Evolutionary conservation across 1,140 invertebrate species (phyloP), one percentile per base, ranked within the genome.

Genomic region (Hypsibius dujardini): DNA sequence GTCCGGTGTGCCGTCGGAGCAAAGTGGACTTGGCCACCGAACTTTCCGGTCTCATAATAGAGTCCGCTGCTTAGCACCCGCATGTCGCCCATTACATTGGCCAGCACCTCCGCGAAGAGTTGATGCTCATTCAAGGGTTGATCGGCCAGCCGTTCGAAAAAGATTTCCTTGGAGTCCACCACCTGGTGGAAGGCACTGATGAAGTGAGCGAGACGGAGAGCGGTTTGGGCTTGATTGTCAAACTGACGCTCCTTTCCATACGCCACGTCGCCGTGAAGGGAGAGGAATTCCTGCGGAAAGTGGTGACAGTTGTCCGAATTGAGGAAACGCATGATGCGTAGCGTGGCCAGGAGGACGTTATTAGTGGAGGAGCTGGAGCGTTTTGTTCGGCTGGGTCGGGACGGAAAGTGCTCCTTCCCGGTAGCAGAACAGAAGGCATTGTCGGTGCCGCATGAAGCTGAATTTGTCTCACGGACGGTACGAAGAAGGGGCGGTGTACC

Each of bases 31-130:
- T 90, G 79, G 78, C 94, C 92, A 0, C 89, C 87, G 78, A 97
- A 98, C 80, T 95, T 95, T 77, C 95, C 93, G 60, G 89, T 84
- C 77, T 96, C 92, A 89, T 93, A 98, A 77, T 87, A 95, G 28
- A 88, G 90, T 46, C 91, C 91, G 72, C 90, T 89, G 2, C 89
- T 88, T 86, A 90, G 90, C 73, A 97, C 88, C 72, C 81, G 88
- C 60, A 87, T 87, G 79, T 97, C 90, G 42, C 90, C 91, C 75
- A 96, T 84, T 0, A 96, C 86, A 69, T 94, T 83, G 28, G 92
- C 87, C 28, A 98, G 77, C 0, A 92, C 94, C 79, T 95, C 91
- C 0, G 88, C 90, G 74, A 94, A 88, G 86, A 95, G 89, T 82
- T 95, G 90, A 84, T 94, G 90, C 81, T 92, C 90, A 1, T 89